Percentiles rank a stretch among this genome's conserved stretches.
phyloP scores from a whole-genome alignment of 2,888 invertebrate genomes.

The Asteroscopus sphinx region DNA sequence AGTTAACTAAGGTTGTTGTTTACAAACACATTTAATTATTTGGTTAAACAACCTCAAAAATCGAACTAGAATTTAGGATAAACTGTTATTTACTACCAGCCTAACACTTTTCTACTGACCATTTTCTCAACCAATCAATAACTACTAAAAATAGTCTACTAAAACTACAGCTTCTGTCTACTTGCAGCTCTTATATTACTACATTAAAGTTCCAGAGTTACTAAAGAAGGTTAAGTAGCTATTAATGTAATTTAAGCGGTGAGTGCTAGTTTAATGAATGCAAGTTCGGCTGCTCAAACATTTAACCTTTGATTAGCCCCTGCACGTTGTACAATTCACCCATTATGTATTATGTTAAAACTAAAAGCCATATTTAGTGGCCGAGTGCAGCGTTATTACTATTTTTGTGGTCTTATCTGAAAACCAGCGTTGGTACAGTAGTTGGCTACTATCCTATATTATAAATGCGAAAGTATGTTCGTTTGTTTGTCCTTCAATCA shows the following conservation, averaged over 20 bases:
- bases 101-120: constrained; percentile 29
- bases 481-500: no score
- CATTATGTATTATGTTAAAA: no score
- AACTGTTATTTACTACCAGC: no score
- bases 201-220: constrained; percentile 14
- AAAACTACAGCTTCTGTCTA: no score
- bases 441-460: no score
- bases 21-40: no score
- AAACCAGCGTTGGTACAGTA: no score
- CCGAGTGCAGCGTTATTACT: not conserved
- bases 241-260: constrained; percentile 51
- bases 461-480: no score
- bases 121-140: constrained; percentile 28
- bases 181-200: constrained; percentile 13
- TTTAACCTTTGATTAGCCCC: constrained; percentile 62
- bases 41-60: no score
- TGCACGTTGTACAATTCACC: constrained; percentile 23
- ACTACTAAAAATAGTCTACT: no score
- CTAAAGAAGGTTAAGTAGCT: constrained; percentile 52
- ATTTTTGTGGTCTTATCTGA: no score
- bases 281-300: constrained; percentile 45
- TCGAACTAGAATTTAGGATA: no score
- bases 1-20: constrained; percentile 14
- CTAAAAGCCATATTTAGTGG: constrained; percentile 5
- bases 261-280: constrained; percentile 55